phyloP scores from a whole-genome alignment of 35 echinoderm and acorn worm species.

The Chiridota heheva region DNA sequence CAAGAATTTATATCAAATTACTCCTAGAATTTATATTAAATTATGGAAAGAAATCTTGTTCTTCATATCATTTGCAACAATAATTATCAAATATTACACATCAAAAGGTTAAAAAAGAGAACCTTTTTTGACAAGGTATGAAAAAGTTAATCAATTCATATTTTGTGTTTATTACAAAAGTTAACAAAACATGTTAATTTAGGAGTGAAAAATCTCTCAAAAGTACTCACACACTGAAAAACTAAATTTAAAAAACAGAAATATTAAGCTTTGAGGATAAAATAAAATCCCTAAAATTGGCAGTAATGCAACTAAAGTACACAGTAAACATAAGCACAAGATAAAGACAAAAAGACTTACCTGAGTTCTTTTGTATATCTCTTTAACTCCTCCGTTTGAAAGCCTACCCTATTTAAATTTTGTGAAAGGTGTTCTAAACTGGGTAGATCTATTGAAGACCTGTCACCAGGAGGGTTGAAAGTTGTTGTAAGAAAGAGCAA shows the following conservation, averaged over 20 bases:
- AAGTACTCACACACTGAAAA: no score
- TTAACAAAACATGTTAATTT: no score
- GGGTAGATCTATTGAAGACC: conserved; percentile 4
- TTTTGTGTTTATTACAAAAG: no score
- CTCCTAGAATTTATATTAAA: no score
- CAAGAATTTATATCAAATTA: no score
- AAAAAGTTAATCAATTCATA: no score
- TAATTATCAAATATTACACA: no score
- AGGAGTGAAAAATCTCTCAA: no score
- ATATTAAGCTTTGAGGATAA: background rate
- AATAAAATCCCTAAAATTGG: background rate
- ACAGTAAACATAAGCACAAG: background rate
- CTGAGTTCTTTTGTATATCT: conserved; percentile 39
- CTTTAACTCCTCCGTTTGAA: conserved; percentile 34
- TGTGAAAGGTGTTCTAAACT: conserved; percentile 20
- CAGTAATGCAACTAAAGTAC: background rate
- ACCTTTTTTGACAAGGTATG: no score
- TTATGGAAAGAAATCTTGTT: no score
- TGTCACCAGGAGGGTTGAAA: conserved; percentile 3
- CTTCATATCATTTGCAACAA: no score
- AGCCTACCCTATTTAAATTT: conserved; percentile 31
- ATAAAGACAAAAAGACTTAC: background rate
- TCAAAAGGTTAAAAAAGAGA: no score
- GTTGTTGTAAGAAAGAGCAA: conserved; percentile 20
- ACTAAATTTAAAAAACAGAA: background rate